Evolutionary conservation across 2,113 vertebrate species (phyloP), one percentile per base, ranked within the genome.

Genomic region (Muntiacus reevesi): DNA sequence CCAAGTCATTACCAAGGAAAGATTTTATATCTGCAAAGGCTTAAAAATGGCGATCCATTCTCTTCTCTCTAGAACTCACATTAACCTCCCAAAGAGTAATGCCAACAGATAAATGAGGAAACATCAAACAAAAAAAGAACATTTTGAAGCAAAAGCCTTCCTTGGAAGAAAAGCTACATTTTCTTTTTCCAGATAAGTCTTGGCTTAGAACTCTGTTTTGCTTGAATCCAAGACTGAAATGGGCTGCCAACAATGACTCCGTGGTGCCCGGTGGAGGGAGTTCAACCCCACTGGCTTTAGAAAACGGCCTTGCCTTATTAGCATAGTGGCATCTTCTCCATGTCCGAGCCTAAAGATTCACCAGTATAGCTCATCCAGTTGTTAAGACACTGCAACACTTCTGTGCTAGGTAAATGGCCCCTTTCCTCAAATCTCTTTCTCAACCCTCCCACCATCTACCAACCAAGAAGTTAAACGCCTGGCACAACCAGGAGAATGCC

Each of bases 1-100:
- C 78, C 82, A 96, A 85, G 67, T 96, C 95, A 97, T 94, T 94
- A 96, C 88, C 81, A 54, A 91, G 62, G 87, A 89, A 97, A 96
- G 60, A 67, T 91, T 95, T 40, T 59, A 36, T 85, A 96, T 98
- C 90, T 98, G 81, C 60, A 86, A 89, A 97, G 91, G 17, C 94
- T 91, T 97, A 96, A 94, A 89, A 89, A 92, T 14, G 91, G 28
- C 27, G 47, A 97, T 95, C 89, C 76, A 59, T 59, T 97, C 89
- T 92, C 12, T 28, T 97, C 54, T 96, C 52, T 92, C 90, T 71
- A 94, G 54, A 97, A 97, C 52, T 91, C 91, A 57, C 28, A 89
- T 79, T 96, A 97, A 97, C 88, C 94, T 97, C 90, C 25, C 36
- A 89, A 89, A 86, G 76, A 95, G 7, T 21, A 9, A 55, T 86